Conservation (phyloP, 2,113 vertebrate species). For the Paramisgurnus dabryanus region DNA sequence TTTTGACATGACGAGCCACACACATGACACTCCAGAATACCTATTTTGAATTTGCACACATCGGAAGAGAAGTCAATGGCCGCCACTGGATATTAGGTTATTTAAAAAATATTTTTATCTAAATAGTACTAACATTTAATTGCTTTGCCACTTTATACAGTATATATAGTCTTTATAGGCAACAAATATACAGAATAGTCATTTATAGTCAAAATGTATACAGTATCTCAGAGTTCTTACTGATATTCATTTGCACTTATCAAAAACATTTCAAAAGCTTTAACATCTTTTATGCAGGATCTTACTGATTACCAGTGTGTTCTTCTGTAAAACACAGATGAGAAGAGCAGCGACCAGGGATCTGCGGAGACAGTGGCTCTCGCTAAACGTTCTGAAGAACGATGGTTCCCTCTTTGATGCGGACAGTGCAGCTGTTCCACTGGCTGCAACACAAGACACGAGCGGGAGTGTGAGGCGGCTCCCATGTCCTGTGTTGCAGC, state of each 20-base stretch:
- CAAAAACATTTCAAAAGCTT: background rate
- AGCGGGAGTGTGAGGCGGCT: slow-evolving; percentile 72
- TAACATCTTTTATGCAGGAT: slow-evolving; percentile 27
- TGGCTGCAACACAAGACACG: slow-evolving; percentile 87
- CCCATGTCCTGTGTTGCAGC: slow-evolving; percentile 86
- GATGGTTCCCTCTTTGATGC: slow-evolving; percentile 10
- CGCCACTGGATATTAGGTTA: no score
- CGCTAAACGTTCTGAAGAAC: background rate
- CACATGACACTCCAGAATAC: no score
- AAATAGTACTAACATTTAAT: background rate
- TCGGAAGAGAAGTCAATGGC: no score
- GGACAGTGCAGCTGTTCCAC: slow-evolving; percentile 69
- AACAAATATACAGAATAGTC: no score
- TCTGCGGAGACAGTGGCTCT: background rate
- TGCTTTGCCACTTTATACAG: no score
- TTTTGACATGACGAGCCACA: no score
- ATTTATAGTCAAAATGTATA: no score
- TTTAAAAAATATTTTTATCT: background rate
- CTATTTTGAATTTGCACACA: no score
- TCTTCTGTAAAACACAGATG: background rate
- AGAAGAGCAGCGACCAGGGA: background rate
- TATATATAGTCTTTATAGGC: no score
- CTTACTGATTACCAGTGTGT: background rate
- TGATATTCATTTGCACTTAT: background rate
- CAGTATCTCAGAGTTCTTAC: no score